phyloP scores from a whole-genome alignment of 2,888 invertebrate genomes.

The Spisula solida region DNA sequence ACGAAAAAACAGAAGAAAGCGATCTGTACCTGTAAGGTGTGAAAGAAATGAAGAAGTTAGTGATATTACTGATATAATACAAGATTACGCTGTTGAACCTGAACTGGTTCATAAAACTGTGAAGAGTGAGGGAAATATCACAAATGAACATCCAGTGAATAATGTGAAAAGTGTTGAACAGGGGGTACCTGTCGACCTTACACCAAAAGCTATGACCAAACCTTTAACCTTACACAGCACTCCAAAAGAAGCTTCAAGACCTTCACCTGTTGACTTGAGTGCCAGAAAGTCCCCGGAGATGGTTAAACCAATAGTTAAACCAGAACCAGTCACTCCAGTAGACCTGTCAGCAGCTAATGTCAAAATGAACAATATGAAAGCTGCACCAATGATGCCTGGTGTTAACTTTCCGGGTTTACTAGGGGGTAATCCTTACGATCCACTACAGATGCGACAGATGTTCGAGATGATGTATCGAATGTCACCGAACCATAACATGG shows the following conservation, averaged over 20 bases:
- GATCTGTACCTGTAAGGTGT: conserved; percentile 43
- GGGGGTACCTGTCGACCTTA: conserved; percentile 28
- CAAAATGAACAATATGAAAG: not conserved
- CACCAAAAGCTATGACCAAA: conserved; percentile 22
- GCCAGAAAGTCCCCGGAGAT: not conserved
- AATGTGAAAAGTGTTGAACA: conserved; percentile 21
- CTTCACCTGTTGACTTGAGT: conserved; percentile 23
- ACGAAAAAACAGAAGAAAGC: conserved; percentile 50
- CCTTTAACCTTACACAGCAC: not conserved
- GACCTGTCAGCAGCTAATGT: conserved; percentile 29
- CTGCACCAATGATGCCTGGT: conserved; percentile 29
- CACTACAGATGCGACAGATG: conserved; percentile 41
- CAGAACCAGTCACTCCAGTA: conserved; percentile 9
- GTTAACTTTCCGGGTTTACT: not conserved
- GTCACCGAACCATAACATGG: conserved; percentile 44
- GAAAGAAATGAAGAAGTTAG: conserved; percentile 22
- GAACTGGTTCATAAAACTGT: conserved; percentile 1
- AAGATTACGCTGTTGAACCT: conserved; percentile 33
- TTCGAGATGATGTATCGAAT: conserved; percentile 45
- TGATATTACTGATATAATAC: conserved; percentile 33
- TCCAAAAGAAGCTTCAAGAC: not conserved
- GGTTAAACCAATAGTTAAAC: not conserved
- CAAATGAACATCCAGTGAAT: not conserved
- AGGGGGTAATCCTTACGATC: not conserved
- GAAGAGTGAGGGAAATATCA: not conserved